These are phyloP conservation scores for Rhinopomastus cyanomelas DNA, from an alignment of 2,113 vertebrate species.

Conservation along the genomic window DNA sequence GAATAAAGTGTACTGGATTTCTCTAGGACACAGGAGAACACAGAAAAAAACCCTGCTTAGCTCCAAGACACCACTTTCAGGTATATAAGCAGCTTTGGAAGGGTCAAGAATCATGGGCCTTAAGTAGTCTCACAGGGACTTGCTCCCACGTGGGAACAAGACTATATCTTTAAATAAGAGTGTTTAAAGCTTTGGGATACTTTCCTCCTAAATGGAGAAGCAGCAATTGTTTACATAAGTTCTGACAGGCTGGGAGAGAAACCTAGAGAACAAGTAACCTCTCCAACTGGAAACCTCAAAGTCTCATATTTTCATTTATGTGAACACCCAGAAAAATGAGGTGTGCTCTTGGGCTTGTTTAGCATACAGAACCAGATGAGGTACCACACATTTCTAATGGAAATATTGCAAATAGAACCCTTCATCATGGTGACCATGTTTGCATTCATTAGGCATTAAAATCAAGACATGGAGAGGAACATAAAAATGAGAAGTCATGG, in stretches of 20 bases:
- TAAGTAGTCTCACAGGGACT: not conserved
- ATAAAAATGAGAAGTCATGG: not conserved
- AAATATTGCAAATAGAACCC: not conserved
- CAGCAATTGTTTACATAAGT: not conserved
- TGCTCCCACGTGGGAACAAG: not conserved
- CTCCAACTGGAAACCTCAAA: not conserved
- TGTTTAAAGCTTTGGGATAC: not conserved
- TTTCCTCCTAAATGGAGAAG: not conserved
- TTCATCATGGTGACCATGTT: not conserved
- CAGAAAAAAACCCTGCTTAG: no score
- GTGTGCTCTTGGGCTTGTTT: not conserved
- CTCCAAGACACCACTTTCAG: not conserved
- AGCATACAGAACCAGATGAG: not conserved
- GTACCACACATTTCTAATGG: not conserved
- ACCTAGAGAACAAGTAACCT: not conserved
- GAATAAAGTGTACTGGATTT: not conserved
- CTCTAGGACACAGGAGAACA: not conserved
- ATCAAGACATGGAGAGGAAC: not conserved
- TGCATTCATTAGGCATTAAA: not conserved
- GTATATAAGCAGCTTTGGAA: not conserved
- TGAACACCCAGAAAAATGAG: not conserved
- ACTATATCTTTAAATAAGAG: not conserved
- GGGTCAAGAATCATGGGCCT: not conserved
- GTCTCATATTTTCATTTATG: not conserved
- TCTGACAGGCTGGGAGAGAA: not conserved